Evolutionary conservation across 2,888 invertebrate species (phyloP), one percentile per base, ranked within the genome.

Genomic region (Eucera pruinosa): DNA sequence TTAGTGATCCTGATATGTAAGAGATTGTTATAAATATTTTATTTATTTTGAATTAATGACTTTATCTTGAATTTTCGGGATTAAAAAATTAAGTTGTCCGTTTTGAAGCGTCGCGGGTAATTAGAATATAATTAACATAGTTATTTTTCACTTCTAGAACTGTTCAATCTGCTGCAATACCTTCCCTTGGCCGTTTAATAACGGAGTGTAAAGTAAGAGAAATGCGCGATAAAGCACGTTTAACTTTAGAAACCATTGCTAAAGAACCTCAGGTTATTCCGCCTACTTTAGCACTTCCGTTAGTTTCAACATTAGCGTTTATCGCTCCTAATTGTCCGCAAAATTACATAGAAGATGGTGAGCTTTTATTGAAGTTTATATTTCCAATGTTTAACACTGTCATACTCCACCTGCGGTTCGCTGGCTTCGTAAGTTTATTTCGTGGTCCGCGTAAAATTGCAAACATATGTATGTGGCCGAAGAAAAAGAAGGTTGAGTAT

Each of bases 1-100:
- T 95, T 43, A 95, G 94, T 88, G 96, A 96, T 90, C 93, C 94
- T 73, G 95, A 96, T 88, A 91, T 94, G 95, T 95, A 93, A 93
- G 94, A 93, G 50, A 60, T 36, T 33, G 74, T 75, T 39, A 20
- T 43, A 67, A 41, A 66, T 45, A 70, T 43, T 48, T 39, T 18
- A 23, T 54, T 36, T 57, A 47, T 65, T 23, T 55, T n/a, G 5
- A 30, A 64, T 43, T 39, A 50, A 15, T 2, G 11, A 50, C n/a
- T 2, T 23, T 20, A 50, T 27, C 50, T 15, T 7, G 0, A 27
- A 5, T 27, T 62, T n/a, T 18, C 2, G 20, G 36, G 11, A 13
- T 64, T n/a, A 3, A 36, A 2, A 18, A 2, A 45, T 48, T 47
- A 4, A 36, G 18, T 33, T 25, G 39, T 45, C 33, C 18, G 6